Evolutionary conservation across 2,113 vertebrate species (phyloP), one percentile per base, ranked within the genome.

Genomic region (Paraplagusia blochii): DNA sequence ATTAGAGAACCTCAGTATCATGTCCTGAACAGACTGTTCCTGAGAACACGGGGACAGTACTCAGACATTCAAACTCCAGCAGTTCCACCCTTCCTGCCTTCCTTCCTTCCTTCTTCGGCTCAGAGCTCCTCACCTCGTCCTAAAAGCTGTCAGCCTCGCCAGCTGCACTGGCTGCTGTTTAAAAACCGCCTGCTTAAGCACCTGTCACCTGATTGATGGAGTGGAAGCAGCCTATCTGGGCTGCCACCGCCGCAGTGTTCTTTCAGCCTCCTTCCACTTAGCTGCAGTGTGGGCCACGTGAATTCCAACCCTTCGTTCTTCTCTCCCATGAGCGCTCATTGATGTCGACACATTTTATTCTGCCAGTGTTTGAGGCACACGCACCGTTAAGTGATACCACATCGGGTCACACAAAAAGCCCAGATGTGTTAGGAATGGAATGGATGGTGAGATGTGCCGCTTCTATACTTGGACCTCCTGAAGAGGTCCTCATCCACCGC

Each of bases 121-220:
- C 51, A 7, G 33, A 43, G 58, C 53, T 53, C 56, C 66, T 74
- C 60, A 48, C 56, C 52, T 40, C 38, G 50, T 40, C 66, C 69
- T 72, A 61, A 69, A 67, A 44, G 65, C 79, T 78, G 82, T 81
- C 81, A 58, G 61, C 80, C 56, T 64, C 52, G 63, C 52, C 76
- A 69, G 72, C 57, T 71, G 63, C 67, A 51, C 42, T 22, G 43
- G 29, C 68, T 33, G 42, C 55, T 69, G 61, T 66, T 74, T 59
- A 11, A 36, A 61, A 35, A 64, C 54, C 14, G 33, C 0, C 68
- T 60, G 33, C 56, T 72, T 60, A 39, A 79, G 69, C 75, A 80
- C 79, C 82, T 78, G 85, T 81, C 82, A 77, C 59, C 63, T 80
- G 78, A 71, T 67, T 59, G 77, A 86, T 79, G 63, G 64, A 79